Evolutionary conservation across 2,888 invertebrate genomes (phyloP), one percentile per base, ranked within the genome.

Genomic region (Teleogryllus oceanicus): DNA sequence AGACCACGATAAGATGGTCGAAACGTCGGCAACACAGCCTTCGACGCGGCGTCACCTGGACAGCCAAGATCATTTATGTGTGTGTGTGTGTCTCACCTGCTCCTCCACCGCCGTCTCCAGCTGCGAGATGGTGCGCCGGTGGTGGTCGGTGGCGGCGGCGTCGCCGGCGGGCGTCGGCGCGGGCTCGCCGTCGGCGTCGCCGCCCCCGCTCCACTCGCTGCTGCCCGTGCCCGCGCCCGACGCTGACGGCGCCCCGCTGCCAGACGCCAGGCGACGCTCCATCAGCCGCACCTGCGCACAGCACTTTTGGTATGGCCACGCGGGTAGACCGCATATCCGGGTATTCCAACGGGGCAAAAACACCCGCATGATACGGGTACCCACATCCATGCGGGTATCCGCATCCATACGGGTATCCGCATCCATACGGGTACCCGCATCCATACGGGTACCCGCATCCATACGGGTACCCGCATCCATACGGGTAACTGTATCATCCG

Each of bases 81-180:
- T 8, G 37, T 37, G 37, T 37, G 37, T 8, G 37, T 8, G 37
- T 11, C 83, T 84, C 88, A 93, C 93, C 92, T 95, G 95, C 88
- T 95, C 95, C 88, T 95, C 94, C 84, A 96, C 94, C 88, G 94
- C 94, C 84, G 92, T 93, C 87, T 94, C 94, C 86, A 95, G 89
- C 86, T 93, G 92, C 86, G 91, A 89, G 87, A 95, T 94, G 82
- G 87, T 86, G 80, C 87, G 85, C 83, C 86, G 80, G 90, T 37
- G 37, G 37, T 37, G 85, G 88, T 76, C 75, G 78, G 76, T n/a
- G 80, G 11, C 82, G 21, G 80, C 51, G 21, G 80, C 51, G 80
- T 74, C 76, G 78, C 62, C 18, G 74, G n/a, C 18, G 78, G 37
- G 8, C 0, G 1, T 13, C 78, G 37, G 37, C 8, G 1, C 8